phyloP scores from a whole-genome alignment of 2,113 vertebrate species.

The Mirounga angustirostris region DNA sequence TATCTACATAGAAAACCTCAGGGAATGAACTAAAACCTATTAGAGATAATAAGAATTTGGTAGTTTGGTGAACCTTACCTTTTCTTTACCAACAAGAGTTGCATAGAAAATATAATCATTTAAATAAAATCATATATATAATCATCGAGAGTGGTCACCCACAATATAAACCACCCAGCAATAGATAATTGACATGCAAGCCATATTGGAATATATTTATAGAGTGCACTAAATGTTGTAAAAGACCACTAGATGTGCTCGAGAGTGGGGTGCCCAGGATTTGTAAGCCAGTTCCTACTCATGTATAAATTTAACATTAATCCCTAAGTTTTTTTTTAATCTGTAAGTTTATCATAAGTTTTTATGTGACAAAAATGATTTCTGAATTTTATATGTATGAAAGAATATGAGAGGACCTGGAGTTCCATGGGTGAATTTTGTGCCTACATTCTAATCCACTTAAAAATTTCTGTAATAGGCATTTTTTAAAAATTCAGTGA shows the following conservation, averaged over 20 bases:
- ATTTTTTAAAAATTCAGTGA: background rate
- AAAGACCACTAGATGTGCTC: background rate
- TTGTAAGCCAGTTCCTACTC: background rate
- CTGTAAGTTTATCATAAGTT: background rate
- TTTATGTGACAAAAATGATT: conserved; percentile 26
- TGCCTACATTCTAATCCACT: background rate
- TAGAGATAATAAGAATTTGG: background rate
- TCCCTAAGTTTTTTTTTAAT: background rate
- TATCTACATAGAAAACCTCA: background rate
- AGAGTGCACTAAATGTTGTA: background rate
- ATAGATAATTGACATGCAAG: background rate
- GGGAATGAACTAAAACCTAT: background rate
- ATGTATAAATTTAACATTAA: background rate
- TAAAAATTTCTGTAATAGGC: background rate
- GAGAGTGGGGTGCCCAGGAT: background rate
- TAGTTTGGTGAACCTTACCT: background rate
- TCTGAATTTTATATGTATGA: conserved; percentile 22
- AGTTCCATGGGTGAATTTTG: background rate
- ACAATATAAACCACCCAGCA: background rate
- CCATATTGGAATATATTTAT: background rate
- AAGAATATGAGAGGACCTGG: background rate
- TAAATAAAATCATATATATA: background rate
- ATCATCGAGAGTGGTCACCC: background rate
- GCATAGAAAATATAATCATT: background rate
- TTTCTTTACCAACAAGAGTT: background rate